Evolutionary conservation across 2,113 vertebrate species (phyloP), one percentile per base, ranked within the genome.

Genomic region (Neoarius graeffei): DNA sequence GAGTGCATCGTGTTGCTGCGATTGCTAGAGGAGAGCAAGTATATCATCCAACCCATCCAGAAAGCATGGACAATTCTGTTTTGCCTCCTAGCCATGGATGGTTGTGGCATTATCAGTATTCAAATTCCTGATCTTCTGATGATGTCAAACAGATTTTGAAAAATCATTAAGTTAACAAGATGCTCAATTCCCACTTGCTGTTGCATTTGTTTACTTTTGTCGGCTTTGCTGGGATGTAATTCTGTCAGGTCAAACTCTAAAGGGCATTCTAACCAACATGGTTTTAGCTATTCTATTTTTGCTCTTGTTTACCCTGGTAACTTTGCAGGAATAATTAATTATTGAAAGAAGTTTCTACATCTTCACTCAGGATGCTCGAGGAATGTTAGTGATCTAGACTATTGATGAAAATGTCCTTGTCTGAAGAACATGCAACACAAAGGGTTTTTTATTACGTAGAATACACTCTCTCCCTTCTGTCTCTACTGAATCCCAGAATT

Each of bases 271-370:
- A 86, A 93, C 86, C 92, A 87, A 90, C 87, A 91, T 91, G 87
- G 82, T 56, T 83, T 66, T 84, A 76, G 83, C 59, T 50, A 57
- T 83, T 71, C 88, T 93, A 77, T 92, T 91, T 92, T 93, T 91
- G 89, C 90, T 86, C 84, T 91, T 91, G 91, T 91, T 89, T n/a
- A 50, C 2, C 89, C 73, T 3, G 66, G 90, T 93, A 92, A 90
- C 88, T 91, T 92, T 84, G 92, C 71, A 93, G 27, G 30, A 35
- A 17, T 56, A 86, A 35, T 80, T 56, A 86, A 80, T 86, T 86
- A 80, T 80, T 80, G 50, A 86, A 80, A 35, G 76, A 80, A 56
- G 60, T 10, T 35, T 80, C 69, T 76, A 52, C 1, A 57, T 74
- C 66, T 30, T 71, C 66, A 71, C 50, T 71, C 4, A 6, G 27